A percentile compares a stretch with the other conserved stretches of the same genome.
These are phyloP conservation scores for Aleadryas rufinucha DNA, from an alignment of 2,113 vertebrate genomes.

Conservation along the genomic window DNA sequence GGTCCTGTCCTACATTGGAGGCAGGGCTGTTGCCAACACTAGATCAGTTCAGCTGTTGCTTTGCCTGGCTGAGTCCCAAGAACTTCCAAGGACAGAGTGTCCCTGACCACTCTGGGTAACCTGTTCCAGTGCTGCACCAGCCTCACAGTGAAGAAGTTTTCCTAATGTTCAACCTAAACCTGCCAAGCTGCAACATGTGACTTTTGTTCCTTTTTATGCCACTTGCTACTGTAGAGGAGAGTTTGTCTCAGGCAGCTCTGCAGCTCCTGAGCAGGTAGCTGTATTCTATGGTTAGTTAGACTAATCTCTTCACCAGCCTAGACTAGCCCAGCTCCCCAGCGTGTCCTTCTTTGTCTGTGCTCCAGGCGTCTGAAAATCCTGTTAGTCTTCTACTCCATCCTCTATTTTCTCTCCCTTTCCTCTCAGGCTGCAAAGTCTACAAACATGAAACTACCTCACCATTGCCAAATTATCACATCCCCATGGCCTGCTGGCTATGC, in stretches of 20 bases:
- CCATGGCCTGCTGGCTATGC: background rate
- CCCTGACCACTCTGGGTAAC: background rate
- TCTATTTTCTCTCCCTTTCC: background rate
- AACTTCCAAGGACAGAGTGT: background rate
- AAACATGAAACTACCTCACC: background rate
- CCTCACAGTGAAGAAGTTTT: background rate
- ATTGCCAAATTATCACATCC: background rate
- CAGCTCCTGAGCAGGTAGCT: background rate
- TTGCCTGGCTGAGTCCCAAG: background rate
- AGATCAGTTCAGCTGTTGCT: background rate
- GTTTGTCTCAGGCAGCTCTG: background rate
- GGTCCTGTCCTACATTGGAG: background rate
- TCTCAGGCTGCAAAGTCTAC: background rate
- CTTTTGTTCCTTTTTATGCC: background rate
- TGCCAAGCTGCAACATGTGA: background rate
- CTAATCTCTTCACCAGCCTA: background rate
- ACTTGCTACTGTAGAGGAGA: background rate
- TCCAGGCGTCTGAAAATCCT: background rate
- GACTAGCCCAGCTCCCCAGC: background rate
- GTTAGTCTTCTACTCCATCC: background rate
- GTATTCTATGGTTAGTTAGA: background rate
- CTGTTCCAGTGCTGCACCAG: background rate
- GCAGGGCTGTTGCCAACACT: background rate
- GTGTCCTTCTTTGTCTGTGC: background rate
- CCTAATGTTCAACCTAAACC: background rate